Base-by-base conservation (phyloP, 2,888 invertebrate species). In the Ormia ochracea region DNA sequence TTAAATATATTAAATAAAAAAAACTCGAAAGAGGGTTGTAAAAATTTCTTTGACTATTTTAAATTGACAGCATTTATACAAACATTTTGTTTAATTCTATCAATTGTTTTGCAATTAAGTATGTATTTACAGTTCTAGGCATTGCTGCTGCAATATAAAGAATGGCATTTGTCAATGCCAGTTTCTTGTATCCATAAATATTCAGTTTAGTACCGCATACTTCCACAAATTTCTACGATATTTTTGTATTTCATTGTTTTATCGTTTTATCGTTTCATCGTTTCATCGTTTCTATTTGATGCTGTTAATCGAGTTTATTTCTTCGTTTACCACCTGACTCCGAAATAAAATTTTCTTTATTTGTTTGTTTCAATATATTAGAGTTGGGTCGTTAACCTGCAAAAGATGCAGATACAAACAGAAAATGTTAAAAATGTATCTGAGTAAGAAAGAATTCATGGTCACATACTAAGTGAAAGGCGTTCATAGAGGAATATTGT, bases 341-440 rank as follows among this genome's bases (percentile, higher is more conserved):
- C 61, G 23, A 28, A 19, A 45, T 5, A 9, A 38, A 61, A 75
- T 54, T 61, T 45, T 38, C 48, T 65, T 45, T 45, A 14, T 14
- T 56, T 61, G 45, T 38, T 12, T n/a, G 7, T 58, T 50, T 59
- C 66, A 66, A 54, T 50, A 58, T 54, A 54, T 68, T 76, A 28
- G 23, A 43, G 12, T 69, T 69, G 38, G 69, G 69, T 76, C 76
- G 43, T 76, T 76, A 69, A 69, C 76, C 76, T 76, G 69, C 61
- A 68, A 75, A 75, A 61, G 68, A 68, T 75, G 75, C 75, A 74
- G 59, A 31, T 58, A 50, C 63, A 48, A 36, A 33, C 5, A 12
- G n/a, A 50, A 14, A 5, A 43, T n/a, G 14, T 28, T 7, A 50
- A 31, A 50, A 31, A 45, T 23, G 52, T 50, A 50, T 70, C 21